Evolutionary conservation across 2,888 invertebrate species (phyloP), one percentile per base, ranked within the genome.

Genomic region (Resseliella maxima): DNA sequence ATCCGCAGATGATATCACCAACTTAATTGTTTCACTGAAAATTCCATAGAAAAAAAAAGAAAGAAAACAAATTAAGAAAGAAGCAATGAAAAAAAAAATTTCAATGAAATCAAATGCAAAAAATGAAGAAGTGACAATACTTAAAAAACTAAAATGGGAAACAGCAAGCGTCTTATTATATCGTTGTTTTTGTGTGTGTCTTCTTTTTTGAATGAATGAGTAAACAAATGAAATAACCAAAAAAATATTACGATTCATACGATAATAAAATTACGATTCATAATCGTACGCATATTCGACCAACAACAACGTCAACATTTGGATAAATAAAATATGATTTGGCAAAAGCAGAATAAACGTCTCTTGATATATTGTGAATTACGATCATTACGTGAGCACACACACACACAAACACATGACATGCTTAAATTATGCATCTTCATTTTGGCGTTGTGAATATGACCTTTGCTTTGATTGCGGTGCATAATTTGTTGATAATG

Each of bases 381-480:
- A 59, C 10, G 59, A 3, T 59, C 59, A 59, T 59, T 59, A 59
- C 59, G 59, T 72, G 31, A 72, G 72, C 18, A 10, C 31, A 59
- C n/a, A n/a, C n/a, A n/a, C n/a, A n/a, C n/a, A n/a, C n/a, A n/a
- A n/a, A n/a, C n/a, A n/a, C 24, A 59, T 59, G 24, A 24, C 59
- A 59, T 59, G 72, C 31, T 27, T 35, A 72, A 27, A 72, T 72
- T 72, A 72, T 72, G 72, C 72, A 72, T 72, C 72, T 72, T 31
- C 31, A 72, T 72, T 27, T 72, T 18, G 21, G 12, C n/a, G 72
- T 35, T 31, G 31, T 72, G 31, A 72, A 72, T 72, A 12, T 72
- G 72, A 72, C 72, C 72, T 72, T 72, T 72, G 72, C n/a, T 12
- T 0, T 72, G 72, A 72, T 72, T 72, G 31, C 31, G 35, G 18